phyloP scores from a whole-genome alignment of 2,797 vertebrate genomes.

The Pangasius macronema region DNA sequence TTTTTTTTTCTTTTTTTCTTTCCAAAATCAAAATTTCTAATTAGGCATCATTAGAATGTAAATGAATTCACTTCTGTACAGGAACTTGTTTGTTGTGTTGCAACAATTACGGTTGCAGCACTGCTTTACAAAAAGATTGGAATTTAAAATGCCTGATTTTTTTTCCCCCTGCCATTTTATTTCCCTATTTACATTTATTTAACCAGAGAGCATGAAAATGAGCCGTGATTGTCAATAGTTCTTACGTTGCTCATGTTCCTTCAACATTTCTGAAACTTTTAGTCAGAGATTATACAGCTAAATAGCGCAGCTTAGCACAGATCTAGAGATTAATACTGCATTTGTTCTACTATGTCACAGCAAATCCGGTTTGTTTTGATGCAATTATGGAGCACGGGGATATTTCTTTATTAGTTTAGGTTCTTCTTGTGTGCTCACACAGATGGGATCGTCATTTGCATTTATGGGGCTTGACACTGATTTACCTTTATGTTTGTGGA shows the following conservation, averaged over 20 bases:
- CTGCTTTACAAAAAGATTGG: neutral
- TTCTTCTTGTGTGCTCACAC: neutral
- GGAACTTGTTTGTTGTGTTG: conserved; percentile 31
- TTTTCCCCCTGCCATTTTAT: neutral
- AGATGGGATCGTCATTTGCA: neutral
- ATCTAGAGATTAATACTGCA: conserved; percentile 1
- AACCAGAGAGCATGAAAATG: conserved; percentile 10
- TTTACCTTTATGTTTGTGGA: neutral
- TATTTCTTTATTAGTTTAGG: neutral
- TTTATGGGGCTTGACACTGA: neutral
- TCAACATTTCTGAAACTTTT: neutral
- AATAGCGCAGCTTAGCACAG: neutral
- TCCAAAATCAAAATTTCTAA: conserved; percentile 62
- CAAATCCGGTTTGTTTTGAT: conserved; percentile 2
- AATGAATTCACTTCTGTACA: conserved; percentile 54
- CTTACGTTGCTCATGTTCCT: neutral
- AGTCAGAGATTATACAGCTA: neutral
- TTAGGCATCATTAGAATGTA: conserved; percentile 64
- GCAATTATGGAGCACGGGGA: neutral
- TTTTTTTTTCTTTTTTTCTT: neutral
- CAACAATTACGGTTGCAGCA: conserved; percentile 14
- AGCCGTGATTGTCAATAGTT: neutral
- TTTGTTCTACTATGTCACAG: neutral
- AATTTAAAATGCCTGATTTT: conserved; percentile 19
- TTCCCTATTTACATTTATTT: conserved; percentile 24